Percentiles rank a stretch among this genome's conserved stretches.
Conservation (phyloP, 1,140 invertebrate species). For the Calosoma granatense region DNA sequence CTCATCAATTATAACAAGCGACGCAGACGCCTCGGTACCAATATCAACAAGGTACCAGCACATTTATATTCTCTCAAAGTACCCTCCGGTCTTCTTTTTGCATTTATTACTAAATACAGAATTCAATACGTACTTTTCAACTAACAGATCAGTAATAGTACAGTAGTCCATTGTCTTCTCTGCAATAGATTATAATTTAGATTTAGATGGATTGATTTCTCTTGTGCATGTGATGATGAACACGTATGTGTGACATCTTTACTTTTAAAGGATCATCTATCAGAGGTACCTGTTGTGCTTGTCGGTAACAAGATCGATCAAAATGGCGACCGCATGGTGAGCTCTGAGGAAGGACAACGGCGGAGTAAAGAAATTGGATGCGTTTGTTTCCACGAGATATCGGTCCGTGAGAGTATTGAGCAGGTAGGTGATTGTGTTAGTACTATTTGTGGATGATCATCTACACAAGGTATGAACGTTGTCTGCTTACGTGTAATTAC, state of each 20-base stretch:
- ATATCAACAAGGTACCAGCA: conserved; percentile 32
- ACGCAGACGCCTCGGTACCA: conserved; percentile 46
- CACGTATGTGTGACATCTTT: no score
- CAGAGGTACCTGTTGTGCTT: conserved; percentile 61
- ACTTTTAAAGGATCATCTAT: conserved; percentile 23
- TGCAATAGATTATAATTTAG: no score
- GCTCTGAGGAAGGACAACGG: conserved; percentile 55
- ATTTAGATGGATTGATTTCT: no score
- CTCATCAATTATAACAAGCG: conserved; percentile 69
- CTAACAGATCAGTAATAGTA: no score
- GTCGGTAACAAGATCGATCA: conserved; percentile 77
- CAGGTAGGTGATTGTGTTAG: conserved; percentile 45
- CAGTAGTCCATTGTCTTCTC: no score
- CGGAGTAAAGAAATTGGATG: conserved; percentile 68
- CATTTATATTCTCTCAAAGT: conserved; percentile 9
- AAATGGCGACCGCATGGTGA: conserved; percentile 64
- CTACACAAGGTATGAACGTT: neutral
- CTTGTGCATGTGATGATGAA: no score
- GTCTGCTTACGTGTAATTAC: no score
- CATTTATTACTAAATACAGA: no score
- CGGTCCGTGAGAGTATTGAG: conserved; percentile 68
- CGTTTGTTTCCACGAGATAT: conserved; percentile 73
- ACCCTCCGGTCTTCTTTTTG: no score
- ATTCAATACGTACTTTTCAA: no score
- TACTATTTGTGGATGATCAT: no score